These are phyloP conservation scores for Amblyjoppa fuscipennis DNA, from an alignment of 2,888 invertebrate species.

Conservation along the genomic window DNA sequence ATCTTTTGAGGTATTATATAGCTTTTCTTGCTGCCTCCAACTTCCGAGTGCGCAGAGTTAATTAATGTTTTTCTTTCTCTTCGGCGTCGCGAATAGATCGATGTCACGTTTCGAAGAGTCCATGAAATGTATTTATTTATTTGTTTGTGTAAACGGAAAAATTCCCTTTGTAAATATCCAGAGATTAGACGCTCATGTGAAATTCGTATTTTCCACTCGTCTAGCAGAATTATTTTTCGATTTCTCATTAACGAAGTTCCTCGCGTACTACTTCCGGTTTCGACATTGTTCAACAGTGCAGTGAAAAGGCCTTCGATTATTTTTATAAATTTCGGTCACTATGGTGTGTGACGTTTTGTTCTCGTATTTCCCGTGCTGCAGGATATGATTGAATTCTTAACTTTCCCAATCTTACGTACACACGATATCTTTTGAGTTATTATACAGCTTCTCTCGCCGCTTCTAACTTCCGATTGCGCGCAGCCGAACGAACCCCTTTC, in stretches of 20 bases:
- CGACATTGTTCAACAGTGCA: neutral
- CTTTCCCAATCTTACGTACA: conserved; percentile 71
- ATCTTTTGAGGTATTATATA: conserved; percentile 65
- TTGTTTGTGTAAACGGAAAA: too few relatives aligned
- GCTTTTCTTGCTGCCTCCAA: neutral
- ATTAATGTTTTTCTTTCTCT: neutral
- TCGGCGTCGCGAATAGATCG: neutral
- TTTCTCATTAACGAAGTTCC: neutral
- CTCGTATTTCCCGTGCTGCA: conserved; percentile 45
- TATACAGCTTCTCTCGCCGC: conserved; percentile 27
- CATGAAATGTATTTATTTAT: neutral
- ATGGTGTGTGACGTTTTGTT: too few relatives aligned
- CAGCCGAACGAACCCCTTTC: neutral
- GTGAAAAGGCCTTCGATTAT: neutral
- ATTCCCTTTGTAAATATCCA: too few relatives aligned
- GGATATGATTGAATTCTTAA: conserved; percentile 80
- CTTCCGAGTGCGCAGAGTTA: neutral
- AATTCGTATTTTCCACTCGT: neutral
- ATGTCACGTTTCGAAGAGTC: neutral
- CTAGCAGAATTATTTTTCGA: neutral
- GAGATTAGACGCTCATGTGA: too few relatives aligned
- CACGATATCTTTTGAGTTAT: conserved; percentile 69
- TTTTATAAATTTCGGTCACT: neutral
- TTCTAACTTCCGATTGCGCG: neutral
- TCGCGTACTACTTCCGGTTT: neutral